These are phyloP conservation scores for Ditula angustiorana DNA, from an alignment of 2,888 invertebrate genomes.

Conservation along the genomic window DNA sequence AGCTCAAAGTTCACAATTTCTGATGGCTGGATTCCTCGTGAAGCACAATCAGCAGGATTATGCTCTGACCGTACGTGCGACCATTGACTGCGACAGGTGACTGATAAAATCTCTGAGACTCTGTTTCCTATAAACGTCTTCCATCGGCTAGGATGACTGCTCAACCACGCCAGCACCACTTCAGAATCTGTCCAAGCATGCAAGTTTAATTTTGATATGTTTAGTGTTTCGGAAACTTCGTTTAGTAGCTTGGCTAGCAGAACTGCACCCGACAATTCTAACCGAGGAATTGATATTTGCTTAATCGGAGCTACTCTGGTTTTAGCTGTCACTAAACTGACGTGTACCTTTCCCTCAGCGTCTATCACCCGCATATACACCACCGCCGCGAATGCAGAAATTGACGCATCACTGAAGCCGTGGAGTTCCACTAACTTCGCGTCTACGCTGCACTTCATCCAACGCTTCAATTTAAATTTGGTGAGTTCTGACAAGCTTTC, in stretches of 20 bases:
- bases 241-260: not conserved
- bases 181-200: conserved; percentile 14
- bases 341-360: not conserved
- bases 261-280: conserved; percentile 4
- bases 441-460: too few species aligned
- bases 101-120: not conserved
- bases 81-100: not conserved
- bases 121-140: conserved; percentile 5
- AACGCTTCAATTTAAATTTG: too few species aligned
- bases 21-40: not conserved
- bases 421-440: too few species aligned
- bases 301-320: conserved; percentile 15
- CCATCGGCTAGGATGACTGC: conserved; percentile 11
- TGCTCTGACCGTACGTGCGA: not conserved
- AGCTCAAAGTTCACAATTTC: not conserved
- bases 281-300: not conserved
- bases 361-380: not conserved
- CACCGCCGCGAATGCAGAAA: not conserved
- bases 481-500: too few species aligned
- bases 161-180: conserved; percentile 11
- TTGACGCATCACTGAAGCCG: conserved; percentile 5
- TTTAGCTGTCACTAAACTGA: conserved; percentile 5
- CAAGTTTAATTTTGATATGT: not conserved
- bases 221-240: not conserved
- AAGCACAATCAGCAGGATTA: conserved; percentile 11